Evolutionary conservation across 2,797 vertebrate genomes (phyloP), one percentile per base, ranked within the genome.

Genomic region (Harpagifer antarcticus): DNA sequence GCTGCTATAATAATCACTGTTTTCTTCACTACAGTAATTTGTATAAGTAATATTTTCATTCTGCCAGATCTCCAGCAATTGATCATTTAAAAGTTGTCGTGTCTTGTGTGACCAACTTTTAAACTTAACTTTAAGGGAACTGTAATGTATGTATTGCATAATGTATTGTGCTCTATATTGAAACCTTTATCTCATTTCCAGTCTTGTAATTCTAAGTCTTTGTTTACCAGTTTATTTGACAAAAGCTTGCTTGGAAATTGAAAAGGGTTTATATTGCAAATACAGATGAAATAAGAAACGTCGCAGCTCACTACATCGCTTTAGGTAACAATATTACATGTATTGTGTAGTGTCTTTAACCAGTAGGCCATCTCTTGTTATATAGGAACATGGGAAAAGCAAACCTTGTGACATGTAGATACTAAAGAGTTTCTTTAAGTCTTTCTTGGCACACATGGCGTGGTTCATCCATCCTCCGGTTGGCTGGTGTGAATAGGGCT

Each of bases 401-500:
- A 74, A 72, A 71, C 16, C 6, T 47, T 56, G 43, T 60, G 42
- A 31, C 16, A 10, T 31, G 13, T 40, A 33, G 5, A 64, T 27
- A 15, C 54, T 64, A 5, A 76, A 64, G 44, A 65, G 12, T 47
- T 75, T 54, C 67, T n/a, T 82, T 16, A 40, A 20, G 43, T 73
- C 58, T 61, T 79, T 67, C 70, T 82, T 89, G 85, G 85, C 81
- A 74, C 63, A 31, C n/a, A 5, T 19, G 11, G 8, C 10, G 55
- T 6, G 31, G 13, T 23, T 17, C 61, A 31, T 84, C 72, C 69
- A 68, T 69, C 49, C 59, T 83, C 67, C 13, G 14, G 75, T 85
- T 87, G 88, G 87, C 85, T 74, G 84, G 72, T 84, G 84, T 83
- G 72, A 89, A 92, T 77, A 65, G 70, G 75, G 43, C 72, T 56